These are phyloP conservation scores for Syrrhaptes paradoxus DNA, from an alignment of 2,113 vertebrate genomes.

Conservation along the genomic window DNA sequence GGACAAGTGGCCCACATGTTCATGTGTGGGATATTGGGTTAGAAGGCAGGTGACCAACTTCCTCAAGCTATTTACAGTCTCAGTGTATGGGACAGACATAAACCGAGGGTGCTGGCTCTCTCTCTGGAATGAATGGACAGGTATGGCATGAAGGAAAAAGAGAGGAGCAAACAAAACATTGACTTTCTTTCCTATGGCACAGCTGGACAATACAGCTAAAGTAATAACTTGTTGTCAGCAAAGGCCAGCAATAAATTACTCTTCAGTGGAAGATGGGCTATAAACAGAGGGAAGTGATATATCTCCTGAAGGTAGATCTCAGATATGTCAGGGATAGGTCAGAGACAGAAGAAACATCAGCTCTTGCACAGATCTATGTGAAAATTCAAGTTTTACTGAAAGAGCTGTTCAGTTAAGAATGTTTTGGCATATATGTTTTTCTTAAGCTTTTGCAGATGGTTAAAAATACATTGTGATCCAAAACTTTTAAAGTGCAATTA, in stretches of 20 bases:
- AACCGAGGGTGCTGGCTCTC: not conserved
- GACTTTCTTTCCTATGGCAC: not conserved
- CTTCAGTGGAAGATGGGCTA: not conserved
- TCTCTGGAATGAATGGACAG: not conserved
- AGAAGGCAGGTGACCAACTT: not conserved
- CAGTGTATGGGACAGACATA: not conserved
- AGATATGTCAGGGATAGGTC: not conserved
- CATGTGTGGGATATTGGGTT: not conserved
- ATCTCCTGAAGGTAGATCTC: not conserved
- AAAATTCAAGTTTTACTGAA: not conserved
- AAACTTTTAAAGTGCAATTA: not conserved
- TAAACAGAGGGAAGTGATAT: not conserved
- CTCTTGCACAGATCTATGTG: not conserved
- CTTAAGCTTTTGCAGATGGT: not conserved
- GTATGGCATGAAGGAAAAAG: not conserved
- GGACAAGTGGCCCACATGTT: not conserved
- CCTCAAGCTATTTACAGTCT: not conserved
- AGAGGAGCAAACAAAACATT: not conserved
- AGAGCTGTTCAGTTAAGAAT: not conserved
- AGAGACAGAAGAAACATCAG: not conserved
- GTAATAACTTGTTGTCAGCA: not conserved
- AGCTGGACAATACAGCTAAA: not conserved
- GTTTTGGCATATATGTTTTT: not conserved
- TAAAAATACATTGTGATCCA: not conserved
- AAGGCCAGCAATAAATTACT: not conserved